phyloP scores from a whole-genome alignment of 2,113 vertebrate species.

The Cochlearius cochlearius region DNA sequence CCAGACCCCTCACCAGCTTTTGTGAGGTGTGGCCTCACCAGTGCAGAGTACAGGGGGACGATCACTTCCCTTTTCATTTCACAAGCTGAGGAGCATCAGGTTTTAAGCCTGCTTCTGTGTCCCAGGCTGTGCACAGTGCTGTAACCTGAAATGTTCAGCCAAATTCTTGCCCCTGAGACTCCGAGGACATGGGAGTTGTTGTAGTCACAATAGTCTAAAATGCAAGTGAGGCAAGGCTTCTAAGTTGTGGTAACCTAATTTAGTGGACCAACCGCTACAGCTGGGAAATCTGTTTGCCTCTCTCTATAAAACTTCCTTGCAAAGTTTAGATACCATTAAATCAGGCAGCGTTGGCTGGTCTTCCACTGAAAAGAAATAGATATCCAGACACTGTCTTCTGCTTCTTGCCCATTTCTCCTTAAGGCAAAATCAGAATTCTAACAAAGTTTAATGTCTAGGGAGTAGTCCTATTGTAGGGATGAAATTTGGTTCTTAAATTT shows the following conservation, averaged over 20 bases:
- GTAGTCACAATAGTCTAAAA: background rate
- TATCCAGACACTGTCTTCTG: background rate
- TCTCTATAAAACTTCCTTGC: background rate
- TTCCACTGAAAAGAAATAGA: background rate
- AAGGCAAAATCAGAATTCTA: background rate
- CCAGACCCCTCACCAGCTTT: too few relatives aligned
- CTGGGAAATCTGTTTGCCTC: background rate
- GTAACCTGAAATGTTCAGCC: background rate
- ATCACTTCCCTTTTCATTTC: background rate
- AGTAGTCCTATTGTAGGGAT: background rate
- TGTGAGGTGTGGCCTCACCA: too few relatives aligned
- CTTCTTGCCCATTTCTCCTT: background rate
- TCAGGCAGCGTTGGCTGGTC: background rate
- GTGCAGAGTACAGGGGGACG: too few relatives aligned
- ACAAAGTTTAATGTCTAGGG: background rate
- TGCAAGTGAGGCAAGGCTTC: background rate
- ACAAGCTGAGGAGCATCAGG: background rate
- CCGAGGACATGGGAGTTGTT: background rate
- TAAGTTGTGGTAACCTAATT: background rate
- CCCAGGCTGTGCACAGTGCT: background rate
- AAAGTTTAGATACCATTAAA: background rate
- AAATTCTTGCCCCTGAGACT: background rate
- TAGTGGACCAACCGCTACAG: background rate
- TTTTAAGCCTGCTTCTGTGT: background rate
- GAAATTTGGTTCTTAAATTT: background rate